A percentile compares a stretch with the other conserved stretches of the same genome.
Conservation (phyloP, 2,113 vertebrate species). For the Butastur rufipennis region DNA sequence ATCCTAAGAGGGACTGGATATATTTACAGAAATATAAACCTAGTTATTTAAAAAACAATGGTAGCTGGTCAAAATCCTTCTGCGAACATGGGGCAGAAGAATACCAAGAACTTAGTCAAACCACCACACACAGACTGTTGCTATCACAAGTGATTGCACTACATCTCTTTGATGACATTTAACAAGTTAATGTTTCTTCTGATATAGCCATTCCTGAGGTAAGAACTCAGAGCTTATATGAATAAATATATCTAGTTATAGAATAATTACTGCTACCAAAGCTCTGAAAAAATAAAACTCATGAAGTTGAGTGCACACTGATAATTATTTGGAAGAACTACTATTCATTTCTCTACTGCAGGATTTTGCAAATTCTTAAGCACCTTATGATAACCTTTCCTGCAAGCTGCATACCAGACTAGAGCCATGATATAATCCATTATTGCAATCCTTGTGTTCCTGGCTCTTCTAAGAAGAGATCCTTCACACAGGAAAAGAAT, state of each 20-base stretch:
- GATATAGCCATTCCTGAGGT: not conserved
- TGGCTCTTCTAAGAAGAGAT: not conserved
- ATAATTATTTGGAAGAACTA: not conserved
- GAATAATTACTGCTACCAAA: not conserved
- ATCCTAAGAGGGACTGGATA: not conserved
- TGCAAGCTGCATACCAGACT: not conserved
- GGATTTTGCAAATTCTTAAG: not conserved
- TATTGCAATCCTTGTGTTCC: not conserved
- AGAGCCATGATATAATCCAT: not conserved
- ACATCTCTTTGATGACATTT: not conserved
- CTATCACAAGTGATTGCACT: not conserved
- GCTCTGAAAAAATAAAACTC: not conserved
- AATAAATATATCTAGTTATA: not conserved
- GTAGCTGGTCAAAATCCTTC: not conserved
- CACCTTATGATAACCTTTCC: not conserved
- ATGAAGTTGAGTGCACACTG: not conserved
- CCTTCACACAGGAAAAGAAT: not conserved
- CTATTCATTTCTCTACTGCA: not conserved
- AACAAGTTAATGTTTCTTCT: not conserved
- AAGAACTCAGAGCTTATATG: not conserved
- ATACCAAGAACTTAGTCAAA: not conserved
- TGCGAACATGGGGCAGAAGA: not conserved
- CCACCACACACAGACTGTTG: fast-evolving
- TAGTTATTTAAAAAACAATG: not conserved
- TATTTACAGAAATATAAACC: not conserved